These are phyloP conservation scores for Andrena bicolor DNA, from an alignment of 2,888 invertebrate species.

Conservation along the genomic window DNA sequence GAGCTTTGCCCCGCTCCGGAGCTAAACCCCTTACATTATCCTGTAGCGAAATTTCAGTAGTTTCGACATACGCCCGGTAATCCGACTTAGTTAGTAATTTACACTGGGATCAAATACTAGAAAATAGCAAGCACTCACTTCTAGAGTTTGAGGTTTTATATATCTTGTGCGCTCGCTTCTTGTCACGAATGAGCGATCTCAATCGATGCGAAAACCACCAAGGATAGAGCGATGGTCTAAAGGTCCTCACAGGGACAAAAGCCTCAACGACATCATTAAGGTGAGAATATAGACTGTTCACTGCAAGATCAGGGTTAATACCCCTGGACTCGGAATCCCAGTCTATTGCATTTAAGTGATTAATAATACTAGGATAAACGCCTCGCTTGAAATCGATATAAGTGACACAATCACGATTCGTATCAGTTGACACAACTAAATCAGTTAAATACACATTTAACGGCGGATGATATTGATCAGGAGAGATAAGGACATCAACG, in stretches of 20 bases:
- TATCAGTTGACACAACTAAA: background rate
- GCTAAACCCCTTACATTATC: background rate
- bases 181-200: constrained; percentile 5
- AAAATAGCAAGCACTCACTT: background rate
- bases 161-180: background rate
- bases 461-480: constrained; percentile 1
- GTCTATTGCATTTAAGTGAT: no score
- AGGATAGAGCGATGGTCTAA: background rate
- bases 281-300: background rate
- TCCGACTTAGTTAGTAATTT: background rate
- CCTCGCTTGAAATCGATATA: constrained; percentile 3
- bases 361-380: background rate
- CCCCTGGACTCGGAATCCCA: no score
- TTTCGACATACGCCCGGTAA: background rate
- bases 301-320: no score
- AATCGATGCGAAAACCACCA: background rate
- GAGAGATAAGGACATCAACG: background rate
- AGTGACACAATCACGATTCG: background rate
- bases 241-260: no score
- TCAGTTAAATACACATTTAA: background rate
- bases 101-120: background rate
- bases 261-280: background rate
- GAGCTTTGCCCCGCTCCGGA: no score
- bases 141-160: background rate
- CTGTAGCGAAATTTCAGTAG: background rate